Conservation (phyloP, 1,140 invertebrate genomes). For the Lordiphosa collinella region DNA sequence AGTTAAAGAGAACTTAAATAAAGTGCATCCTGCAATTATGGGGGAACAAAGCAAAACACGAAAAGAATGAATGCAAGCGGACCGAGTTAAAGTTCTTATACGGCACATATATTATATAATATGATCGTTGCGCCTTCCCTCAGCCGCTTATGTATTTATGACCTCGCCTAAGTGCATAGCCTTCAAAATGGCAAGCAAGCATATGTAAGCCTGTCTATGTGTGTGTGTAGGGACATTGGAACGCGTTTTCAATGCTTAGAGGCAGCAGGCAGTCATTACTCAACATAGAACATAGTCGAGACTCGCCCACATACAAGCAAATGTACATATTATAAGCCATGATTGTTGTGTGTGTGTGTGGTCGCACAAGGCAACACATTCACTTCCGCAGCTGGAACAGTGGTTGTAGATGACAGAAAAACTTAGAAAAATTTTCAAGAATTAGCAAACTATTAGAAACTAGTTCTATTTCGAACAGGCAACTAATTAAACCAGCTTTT, state of each 20-base stretch:
- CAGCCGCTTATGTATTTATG: slow-evolving; percentile 36
- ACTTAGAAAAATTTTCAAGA: no score
- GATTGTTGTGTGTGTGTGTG: background rate
- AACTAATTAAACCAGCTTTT: background rate
- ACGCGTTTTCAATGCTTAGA: slow-evolving; percentile 57
- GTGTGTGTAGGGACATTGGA: slow-evolving; percentile 56
- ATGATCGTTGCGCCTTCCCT: slow-evolving; percentile 4
- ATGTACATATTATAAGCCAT: background rate
- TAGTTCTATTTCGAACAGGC: no score
- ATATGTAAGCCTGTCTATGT: background rate
- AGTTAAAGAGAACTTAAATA: slow-evolving; percentile 7
- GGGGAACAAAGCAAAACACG: slow-evolving; percentile 52
- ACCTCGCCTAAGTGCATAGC: slow-evolving; percentile 71
- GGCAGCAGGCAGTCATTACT: slow-evolving; percentile 53
- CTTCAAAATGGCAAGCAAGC: slow-evolving; percentile 48
- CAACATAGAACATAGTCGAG: slow-evolving; percentile 53
- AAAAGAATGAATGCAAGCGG: no score
- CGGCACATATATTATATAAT: slow-evolving; percentile 45
- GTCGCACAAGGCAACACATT: slow-evolving; percentile 41
- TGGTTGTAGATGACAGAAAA: no score
- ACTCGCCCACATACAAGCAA: slow-evolving; percentile 9
- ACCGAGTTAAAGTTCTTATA: slow-evolving; percentile 18
- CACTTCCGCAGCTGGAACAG: slow-evolving; percentile 15
- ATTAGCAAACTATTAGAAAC: no score
- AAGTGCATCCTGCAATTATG: slow-evolving; percentile 74